Conservation (phyloP, 2,797 vertebrate species). For the Pelodytes ibericus region DNA sequence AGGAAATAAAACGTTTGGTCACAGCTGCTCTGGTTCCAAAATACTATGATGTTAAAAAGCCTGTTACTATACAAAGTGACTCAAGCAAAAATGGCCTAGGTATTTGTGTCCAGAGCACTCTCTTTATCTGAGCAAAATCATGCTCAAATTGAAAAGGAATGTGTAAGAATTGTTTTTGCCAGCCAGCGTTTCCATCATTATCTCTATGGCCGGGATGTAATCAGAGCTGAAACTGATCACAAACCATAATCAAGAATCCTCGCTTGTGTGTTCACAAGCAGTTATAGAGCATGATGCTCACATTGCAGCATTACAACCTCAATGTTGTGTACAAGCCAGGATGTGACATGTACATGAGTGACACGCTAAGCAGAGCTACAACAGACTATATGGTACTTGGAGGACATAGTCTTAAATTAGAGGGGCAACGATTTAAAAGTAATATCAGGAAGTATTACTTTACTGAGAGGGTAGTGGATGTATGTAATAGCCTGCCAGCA, state of each 20-base stretch:
- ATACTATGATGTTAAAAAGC: too few relatives aligned
- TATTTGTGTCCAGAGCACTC: too few relatives aligned
- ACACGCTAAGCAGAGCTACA: not conserved
- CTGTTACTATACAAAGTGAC: too few relatives aligned
- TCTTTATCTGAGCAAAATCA: too few relatives aligned
- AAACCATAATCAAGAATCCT: not conserved
- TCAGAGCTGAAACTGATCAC: not conserved
- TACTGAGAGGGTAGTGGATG: too few relatives aligned
- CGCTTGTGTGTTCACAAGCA: not conserved
- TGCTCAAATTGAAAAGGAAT: not conserved
- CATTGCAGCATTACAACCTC: conserved; percentile 14
- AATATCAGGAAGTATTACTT: too few relatives aligned
- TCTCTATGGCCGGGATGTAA: not conserved
- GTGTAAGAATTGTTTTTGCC: not conserved
- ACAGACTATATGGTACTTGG: not conserved
- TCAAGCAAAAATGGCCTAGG: too few relatives aligned
- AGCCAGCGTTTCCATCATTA: not conserved
- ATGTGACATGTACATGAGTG: not conserved
- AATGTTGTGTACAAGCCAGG: conserved; percentile 10
- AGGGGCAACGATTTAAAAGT: too few relatives aligned
- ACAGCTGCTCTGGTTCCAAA: too few relatives aligned
- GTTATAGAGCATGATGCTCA: not conserved
- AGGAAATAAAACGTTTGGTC: too few relatives aligned
- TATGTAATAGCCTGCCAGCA: too few relatives aligned
- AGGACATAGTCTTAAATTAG: too few relatives aligned